A percentile compares a stretch with the other conserved stretches of the same genome.
phyloP scores from a whole-genome alignment of 1,140 invertebrate genomes.

The Gonatopus flavifemur region DNA sequence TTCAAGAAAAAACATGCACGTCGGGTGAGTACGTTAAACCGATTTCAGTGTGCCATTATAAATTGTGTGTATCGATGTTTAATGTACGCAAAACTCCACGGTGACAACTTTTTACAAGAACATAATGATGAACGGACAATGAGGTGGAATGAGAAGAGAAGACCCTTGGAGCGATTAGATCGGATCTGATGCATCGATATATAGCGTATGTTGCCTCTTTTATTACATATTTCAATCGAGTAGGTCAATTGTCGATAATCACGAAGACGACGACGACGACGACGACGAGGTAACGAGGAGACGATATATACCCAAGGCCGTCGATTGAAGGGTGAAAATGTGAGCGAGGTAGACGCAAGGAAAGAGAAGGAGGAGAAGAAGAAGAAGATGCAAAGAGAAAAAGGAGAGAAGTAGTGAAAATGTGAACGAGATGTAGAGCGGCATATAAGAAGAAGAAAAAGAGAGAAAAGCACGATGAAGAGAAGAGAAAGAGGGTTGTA shows the following conservation, averaged over 20 bases:
- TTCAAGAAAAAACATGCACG: no score
- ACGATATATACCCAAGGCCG: conserved; percentile 40
- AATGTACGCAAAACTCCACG: no score
- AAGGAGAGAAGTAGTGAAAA: not conserved
- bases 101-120: conserved; percentile 12
- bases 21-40: no score
- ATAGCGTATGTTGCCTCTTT: conserved; percentile 16
- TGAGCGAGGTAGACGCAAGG: no score
- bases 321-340: conserved; percentile 44
- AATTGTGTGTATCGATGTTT: no score
- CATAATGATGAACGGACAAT: not conserved
- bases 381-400: no score
- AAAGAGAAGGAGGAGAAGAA: conserved; percentile 1
- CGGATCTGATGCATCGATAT: conserved; percentile 11
- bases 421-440: not conserved
- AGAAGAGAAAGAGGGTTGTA: conserved; percentile 43
- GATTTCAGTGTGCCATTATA: no score
- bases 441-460: not conserved
- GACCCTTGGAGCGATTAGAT: conserved; percentile 4
- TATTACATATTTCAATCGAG: conserved; percentile 36
- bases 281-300: no score
- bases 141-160: not conserved
- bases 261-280: conserved; percentile 28
- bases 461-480: conserved; percentile 26
- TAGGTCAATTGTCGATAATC: conserved; percentile 37